Evolutionary conservation across 2,113 vertebrate genomes (phyloP).

Genomic region (Vombatus ursinus): DNA sequence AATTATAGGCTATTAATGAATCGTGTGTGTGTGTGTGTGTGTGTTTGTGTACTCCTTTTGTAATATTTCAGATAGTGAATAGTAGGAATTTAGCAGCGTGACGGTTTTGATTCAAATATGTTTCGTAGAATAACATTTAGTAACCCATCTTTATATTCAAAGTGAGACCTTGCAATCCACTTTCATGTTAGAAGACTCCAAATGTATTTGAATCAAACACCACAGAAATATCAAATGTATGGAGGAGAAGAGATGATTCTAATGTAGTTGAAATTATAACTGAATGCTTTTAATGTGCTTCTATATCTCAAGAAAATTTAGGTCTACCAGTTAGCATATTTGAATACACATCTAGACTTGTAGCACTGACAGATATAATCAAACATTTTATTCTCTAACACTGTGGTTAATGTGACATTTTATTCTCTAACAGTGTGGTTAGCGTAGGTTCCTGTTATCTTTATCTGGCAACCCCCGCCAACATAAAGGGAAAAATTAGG

Average conservation of each 20-base stretch:
- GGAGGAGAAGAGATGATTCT: not conserved
- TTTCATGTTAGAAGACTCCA: conserved; percentile 3
- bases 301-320: not conserved
- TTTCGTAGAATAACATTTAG: not conserved
- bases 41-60: rapidly evolving
- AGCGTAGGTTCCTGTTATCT: conserved; percentile 39
- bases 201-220: not conserved
- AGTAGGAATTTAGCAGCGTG: not conserved
- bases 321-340: not conserved
- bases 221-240: not conserved
- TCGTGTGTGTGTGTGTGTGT: not conserved
- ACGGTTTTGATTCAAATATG: not conserved
- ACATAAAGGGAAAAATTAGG: conserved; percentile 76
- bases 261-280: not conserved
- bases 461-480: conserved; percentile 22
- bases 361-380: conserved; percentile 17
- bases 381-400: not conserved
- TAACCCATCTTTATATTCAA: not conserved
- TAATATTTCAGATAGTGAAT: rapidly evolving
- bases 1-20: conserved; percentile 30
- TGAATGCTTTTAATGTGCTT: conserved; percentile 20
- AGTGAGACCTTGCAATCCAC: not conserved
- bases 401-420: not conserved
- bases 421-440: not conserved
- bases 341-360: not conserved